Base-by-base conservation (phyloP, 35 echinoderm and acorn worm species). In the Diadema setosum region DNA sequence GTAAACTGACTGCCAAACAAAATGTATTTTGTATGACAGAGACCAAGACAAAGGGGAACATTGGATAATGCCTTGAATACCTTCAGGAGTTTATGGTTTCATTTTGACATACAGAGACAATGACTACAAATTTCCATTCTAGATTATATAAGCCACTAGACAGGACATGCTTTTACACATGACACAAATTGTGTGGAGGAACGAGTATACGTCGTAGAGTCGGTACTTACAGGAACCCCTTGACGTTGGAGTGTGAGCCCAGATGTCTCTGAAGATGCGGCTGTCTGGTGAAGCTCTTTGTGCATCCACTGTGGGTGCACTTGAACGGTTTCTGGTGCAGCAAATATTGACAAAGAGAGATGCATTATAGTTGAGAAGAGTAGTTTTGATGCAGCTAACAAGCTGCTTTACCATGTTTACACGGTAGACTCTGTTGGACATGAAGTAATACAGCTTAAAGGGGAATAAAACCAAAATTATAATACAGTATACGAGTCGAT, bases 211-310 rank as follows among this genome's bases (percentile, higher is more conserved):
- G n/a, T n/a, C n/a, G 48, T 52, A 9, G n/a, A 29, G 14, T 20
- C 17, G 29, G 34, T 35, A 85, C 83, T 87, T 83, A 92, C 90
- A 86, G 39, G 43, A 92, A 92, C 9, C 64, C 73, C 29, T 82
- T 92, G 34, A 52, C 35, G 21, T 42, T 50, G 34, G 55, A 49
- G 26, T 92, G 90, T 43, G 83, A 87, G n/a, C 42, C 6, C 11
- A 87, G 40, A 80, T 92, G 90, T 65, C 90, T 61, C 31, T 92
- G 83, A n/a, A 92, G 76, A 52, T 92, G 90, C 23, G 50, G 40
- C 31, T 92, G 2, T 25, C 90, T 78, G 29, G 83, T 86, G 57
- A 81, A 92, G 34, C 39, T 27, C 50, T 92, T 92, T 25, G 25
- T 46, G 50, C 90, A 92, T 24, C 83, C 90, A 3, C 82, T 75